A percentile compares a stretch with the other conserved stretches of the same genome.
Evolutionary conservation across 2,888 invertebrate genomes (phyloP).

Genomic region (Odontothrips loti): DNA sequence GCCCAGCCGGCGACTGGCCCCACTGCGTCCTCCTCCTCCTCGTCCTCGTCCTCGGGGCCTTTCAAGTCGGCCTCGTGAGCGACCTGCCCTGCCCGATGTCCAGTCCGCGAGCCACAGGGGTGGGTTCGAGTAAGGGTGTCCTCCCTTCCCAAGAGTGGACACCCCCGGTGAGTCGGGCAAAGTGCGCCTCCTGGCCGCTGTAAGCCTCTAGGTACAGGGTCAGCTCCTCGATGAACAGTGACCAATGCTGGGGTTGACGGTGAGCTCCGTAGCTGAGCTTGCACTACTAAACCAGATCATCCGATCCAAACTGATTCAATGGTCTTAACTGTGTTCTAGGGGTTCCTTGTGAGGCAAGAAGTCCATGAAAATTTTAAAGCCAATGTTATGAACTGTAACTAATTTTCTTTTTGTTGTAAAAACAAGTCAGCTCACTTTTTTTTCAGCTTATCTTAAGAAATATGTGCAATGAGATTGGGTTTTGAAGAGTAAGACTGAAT

Average conservation of each 20-base stretch:
- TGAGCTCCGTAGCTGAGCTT: too few species aligned
- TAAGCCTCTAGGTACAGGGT: too few species aligned
- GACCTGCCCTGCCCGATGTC: too few species aligned
- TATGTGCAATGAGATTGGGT: neutral
- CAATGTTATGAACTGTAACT: neutral
- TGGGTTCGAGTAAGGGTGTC: too few species aligned
- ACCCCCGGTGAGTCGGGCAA: too few species aligned
- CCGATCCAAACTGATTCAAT: neutral
- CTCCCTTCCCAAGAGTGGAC: too few species aligned
- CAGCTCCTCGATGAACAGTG: too few species aligned
- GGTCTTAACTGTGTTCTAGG: neutral
- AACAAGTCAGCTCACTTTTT: neutral
- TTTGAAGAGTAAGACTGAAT: neutral
- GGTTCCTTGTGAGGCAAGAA: neutral
- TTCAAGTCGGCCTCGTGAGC: neutral
- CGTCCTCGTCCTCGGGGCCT: neutral
- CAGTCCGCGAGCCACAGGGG: too few species aligned
- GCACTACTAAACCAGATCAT: too few species aligned
- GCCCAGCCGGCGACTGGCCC: neutral
- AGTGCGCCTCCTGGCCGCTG: too few species aligned
- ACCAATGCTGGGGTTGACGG: too few species aligned
- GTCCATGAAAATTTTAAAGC: neutral
- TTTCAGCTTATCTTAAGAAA: neutral
- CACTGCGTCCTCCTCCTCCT: neutral
- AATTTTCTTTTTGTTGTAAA: neutral